Base-by-base conservation (phyloP, 1,140 invertebrate genomes). In the Cryptotermes secundus region DNA sequence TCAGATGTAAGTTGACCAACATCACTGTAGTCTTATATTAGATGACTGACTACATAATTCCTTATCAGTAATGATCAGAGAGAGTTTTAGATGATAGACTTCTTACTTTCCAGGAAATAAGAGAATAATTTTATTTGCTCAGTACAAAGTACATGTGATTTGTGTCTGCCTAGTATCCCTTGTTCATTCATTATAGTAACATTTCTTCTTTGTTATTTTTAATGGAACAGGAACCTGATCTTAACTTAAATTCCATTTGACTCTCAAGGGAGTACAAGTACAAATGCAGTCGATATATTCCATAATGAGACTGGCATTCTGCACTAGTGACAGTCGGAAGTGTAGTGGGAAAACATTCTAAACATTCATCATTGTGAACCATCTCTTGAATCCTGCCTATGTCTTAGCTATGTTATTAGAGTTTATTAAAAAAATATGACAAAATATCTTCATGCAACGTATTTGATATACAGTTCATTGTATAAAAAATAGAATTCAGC, bases 351-450 rank as follows among this genome's bases (percentile, higher is more conserved):
- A 45, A 49, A 82, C 81, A 82, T 82, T 82, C 81, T 82, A 82
- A 82, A 82, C 81, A n/a, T 82, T 31, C 34, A 42, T 38, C 81
- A 82, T 34, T 45, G 31, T 45, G 81, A 82, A 82, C 42, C 81
- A 82, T 45, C 38, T 82, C 81, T 82, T 82, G 81, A 82, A 82
- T 82, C 81, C 81, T 82, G 81, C 81, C 81, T 82, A 82, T 42
- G 31, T 53, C 45, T 42, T 38, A 82, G 45, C 42, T 82, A 24
- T 82, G 45, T 34, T 82, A 49, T 38, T 82, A 38, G 81, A 38
- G 36, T 45, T 38, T 45, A 45, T 49, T 82, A 82, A 45, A n/a
- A 81, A 31, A 45, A 34, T 34, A 16, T 31, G 31, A 45, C 45
- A 45, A 38, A 53, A 53, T 38, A 80, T 80, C 59, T 72, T 72